phyloP scores from a whole-genome alignment of 2,797 vertebrate genomes.

The Cuculus canorus region DNA sequence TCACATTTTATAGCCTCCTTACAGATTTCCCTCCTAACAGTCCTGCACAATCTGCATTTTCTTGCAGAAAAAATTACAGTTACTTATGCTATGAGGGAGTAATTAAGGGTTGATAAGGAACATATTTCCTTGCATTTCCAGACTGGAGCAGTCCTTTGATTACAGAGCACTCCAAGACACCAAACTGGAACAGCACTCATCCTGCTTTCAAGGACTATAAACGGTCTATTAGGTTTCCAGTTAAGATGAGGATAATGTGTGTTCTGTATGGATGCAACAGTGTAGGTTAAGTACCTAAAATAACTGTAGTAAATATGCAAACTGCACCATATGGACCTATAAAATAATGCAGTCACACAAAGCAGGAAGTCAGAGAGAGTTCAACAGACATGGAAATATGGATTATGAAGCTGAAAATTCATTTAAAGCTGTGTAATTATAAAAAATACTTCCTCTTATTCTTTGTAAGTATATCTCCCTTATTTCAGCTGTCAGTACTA shows the following conservation, averaged over 20 bases:
- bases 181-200: neutral
- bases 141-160: neutral
- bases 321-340: neutral
- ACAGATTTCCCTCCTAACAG: neutral
- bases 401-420: neutral
- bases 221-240: neutral
- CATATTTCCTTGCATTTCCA: neutral
- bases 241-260: neutral
- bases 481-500: neutral
- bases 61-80: neutral
- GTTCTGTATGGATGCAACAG: neutral
- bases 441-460: neutral
- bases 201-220: neutral
- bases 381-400: neutral
- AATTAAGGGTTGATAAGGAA: neutral
- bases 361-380: neutral
- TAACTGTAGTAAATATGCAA: neutral
- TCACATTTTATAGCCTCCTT: neutral
- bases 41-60: neutral
- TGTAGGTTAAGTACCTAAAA: neutral
- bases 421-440: neutral
- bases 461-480: neutral
- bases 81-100: neutral
- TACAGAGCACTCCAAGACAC: neutral
- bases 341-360: neutral